Percentiles rank a stretch among this genome's conserved stretches.
Conservation (phyloP, 2,888 invertebrate species). For the Aplocera efformata region DNA sequence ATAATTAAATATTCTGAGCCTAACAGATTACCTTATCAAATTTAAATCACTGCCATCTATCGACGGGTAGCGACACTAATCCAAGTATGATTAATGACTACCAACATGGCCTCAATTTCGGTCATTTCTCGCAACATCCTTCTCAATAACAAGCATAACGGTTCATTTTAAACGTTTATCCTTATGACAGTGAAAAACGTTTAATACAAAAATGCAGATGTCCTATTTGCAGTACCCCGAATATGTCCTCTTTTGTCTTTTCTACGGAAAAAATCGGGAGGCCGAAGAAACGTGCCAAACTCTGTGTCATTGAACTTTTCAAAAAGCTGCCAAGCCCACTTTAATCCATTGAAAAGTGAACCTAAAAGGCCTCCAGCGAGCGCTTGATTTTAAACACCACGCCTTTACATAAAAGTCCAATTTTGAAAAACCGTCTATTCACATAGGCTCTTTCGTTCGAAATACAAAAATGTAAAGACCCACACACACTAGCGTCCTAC, state of each 20-base stretch:
- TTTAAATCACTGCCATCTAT: slow-evolving; percentile 58
- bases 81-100: slow-evolving; percentile 40
- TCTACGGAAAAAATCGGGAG: slow-evolving; percentile 64
- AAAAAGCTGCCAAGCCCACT: slow-evolving; percentile 54
- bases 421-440: slow-evolving; percentile 53
- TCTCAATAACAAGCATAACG: slow-evolving; percentile 35
- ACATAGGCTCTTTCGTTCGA: slow-evolving; percentile 65
- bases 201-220: slow-evolving; percentile 42
- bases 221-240: slow-evolving; percentile 64
- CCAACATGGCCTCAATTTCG: slow-evolving; percentile 56
- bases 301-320: slow-evolving; percentile 71
- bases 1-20: too few relatives aligned
- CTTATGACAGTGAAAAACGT: slow-evolving; percentile 56
- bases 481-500: slow-evolving; percentile 50
- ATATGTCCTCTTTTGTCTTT: slow-evolving; percentile 64
- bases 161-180: slow-evolving; percentile 36
- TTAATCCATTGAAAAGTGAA: slow-evolving; percentile 40
- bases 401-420: slow-evolving; percentile 46
- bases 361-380: slow-evolving; percentile 35
- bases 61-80: slow-evolving; percentile 54
- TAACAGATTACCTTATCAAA: too few relatives aligned
- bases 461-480: slow-evolving; percentile 63
- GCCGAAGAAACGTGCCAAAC: slow-evolving; percentile 69
- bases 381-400: slow-evolving; percentile 46
- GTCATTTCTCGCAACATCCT: slow-evolving; percentile 46